Evolutionary conservation across 2,797 vertebrate species (phyloP).

Genomic region (Chlorospingus flavigularis): DNA sequence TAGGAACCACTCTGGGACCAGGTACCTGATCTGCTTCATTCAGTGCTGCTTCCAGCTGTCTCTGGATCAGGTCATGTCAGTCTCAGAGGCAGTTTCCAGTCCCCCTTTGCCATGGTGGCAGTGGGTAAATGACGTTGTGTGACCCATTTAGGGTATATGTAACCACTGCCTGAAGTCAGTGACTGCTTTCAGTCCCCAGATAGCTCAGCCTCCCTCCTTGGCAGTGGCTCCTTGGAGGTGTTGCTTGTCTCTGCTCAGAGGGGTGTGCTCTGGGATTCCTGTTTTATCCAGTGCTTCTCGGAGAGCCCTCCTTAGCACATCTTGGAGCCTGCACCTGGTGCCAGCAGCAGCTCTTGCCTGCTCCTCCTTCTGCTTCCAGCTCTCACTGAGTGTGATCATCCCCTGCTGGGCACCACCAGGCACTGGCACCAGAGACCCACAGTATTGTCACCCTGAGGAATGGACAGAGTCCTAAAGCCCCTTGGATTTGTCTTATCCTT

Average conservation of each 20-base stretch:
- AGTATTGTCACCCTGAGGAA: background rate
- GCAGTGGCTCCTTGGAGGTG: background rate
- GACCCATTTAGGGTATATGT: background rate
- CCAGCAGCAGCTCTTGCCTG: background rate
- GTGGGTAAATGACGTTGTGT: background rate
- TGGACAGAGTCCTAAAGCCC: background rate
- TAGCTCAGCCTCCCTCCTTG: rapidly evolving
- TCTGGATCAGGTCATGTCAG: background rate
- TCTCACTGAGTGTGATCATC: background rate
- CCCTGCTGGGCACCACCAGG: background rate
- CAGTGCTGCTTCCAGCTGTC: background rate
- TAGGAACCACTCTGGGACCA: background rate
- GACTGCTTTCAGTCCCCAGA: background rate
- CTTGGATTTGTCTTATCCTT: background rate
- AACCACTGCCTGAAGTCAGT: rapidly evolving
- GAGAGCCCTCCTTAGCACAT: background rate
- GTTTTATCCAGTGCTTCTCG: background rate
- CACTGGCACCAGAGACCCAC: rapidly evolving
- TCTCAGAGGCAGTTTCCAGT: background rate
- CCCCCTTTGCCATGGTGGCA: background rate
- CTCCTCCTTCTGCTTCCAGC: background rate
- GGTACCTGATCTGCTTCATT: background rate
- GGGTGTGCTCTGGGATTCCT: rapidly evolving
- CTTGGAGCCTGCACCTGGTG: background rate
- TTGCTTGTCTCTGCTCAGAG: background rate